Conservation (phyloP, 2,113 vertebrate species). For the Podiceps cristatus region DNA sequence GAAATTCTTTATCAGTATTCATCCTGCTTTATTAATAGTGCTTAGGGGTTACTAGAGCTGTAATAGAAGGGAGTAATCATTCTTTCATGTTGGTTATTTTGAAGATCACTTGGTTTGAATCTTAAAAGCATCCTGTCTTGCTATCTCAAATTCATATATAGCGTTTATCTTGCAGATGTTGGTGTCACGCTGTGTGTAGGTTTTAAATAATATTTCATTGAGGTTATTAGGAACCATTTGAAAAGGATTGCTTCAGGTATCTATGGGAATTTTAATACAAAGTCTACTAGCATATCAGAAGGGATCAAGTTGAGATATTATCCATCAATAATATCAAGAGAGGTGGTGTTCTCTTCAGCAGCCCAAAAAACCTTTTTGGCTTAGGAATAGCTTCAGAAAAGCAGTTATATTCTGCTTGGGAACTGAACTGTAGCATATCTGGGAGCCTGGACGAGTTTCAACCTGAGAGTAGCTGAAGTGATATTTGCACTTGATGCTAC, state of each 20-base stretch:
- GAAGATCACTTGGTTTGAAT: not conserved
- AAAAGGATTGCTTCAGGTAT: not conserved
- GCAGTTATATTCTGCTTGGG: not conserved
- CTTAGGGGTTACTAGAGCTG: not conserved
- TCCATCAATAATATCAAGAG: not conserved
- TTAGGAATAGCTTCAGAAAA: not conserved
- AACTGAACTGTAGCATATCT: not conserved
- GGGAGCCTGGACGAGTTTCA: not conserved
- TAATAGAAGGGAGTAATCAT: not conserved
- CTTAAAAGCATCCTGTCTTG: slow-evolving; percentile 10
- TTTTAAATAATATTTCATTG: not conserved
- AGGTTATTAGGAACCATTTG: not conserved
- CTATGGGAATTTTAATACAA: not conserved
- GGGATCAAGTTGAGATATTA: not conserved
- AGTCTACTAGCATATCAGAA: not conserved
- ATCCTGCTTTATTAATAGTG: not conserved
- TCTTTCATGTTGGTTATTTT: not conserved
- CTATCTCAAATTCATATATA: not conserved
- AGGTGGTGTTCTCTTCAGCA: not conserved
- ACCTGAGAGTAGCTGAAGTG: not conserved
- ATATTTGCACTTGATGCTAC: not conserved
- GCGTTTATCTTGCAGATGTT: not conserved
- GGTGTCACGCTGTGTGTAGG: not conserved
- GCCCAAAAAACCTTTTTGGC: not conserved
- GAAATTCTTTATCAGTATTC: not conserved